Evolutionary conservation across 2,113 vertebrate genomes (phyloP).

Genomic region (Struthidea cinerea): DNA sequence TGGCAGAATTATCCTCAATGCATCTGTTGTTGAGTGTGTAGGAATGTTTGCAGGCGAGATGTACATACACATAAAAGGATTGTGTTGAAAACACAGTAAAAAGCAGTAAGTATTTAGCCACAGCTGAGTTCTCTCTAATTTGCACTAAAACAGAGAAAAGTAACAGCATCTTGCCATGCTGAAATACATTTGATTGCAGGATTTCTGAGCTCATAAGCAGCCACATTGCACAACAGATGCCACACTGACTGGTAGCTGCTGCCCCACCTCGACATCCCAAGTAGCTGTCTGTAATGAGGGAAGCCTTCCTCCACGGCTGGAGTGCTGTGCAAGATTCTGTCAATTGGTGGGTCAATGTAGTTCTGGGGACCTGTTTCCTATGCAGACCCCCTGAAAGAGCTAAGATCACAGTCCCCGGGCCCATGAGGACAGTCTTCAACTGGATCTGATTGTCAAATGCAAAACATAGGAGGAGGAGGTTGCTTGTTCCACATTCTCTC

Average conservation of each 20-base stretch:
- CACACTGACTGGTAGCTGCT: not conserved
- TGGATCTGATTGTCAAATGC: not conserved
- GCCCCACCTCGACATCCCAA: not conserved
- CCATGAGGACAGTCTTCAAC: not conserved
- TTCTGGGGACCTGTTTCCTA: not conserved
- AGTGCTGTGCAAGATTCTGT: not conserved
- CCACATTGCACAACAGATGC: conserved; percentile 20
- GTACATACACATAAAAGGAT: not conserved
- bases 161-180: not conserved
- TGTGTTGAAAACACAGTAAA: not conserved
- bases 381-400: not conserved
- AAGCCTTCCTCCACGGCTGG: not conserved
- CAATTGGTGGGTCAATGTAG: rapidly evolving
- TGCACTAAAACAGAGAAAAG: not conserved
- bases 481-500: not conserved
- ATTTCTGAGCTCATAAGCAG: not conserved
- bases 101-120: not conserved
- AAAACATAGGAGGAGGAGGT: not conserved
- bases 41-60: not conserved
- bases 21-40: not conserved
- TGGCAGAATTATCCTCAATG: conserved; percentile 5
- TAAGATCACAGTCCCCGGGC: not conserved
- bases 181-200: not conserved
- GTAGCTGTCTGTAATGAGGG: not conserved
- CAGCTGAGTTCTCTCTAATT: not conserved